Percentiles rank a stretch among this genome's conserved stretches.
phyloP scores from a whole-genome alignment of 2,888 invertebrate genomes.

The Masnerella sp. region DNA sequence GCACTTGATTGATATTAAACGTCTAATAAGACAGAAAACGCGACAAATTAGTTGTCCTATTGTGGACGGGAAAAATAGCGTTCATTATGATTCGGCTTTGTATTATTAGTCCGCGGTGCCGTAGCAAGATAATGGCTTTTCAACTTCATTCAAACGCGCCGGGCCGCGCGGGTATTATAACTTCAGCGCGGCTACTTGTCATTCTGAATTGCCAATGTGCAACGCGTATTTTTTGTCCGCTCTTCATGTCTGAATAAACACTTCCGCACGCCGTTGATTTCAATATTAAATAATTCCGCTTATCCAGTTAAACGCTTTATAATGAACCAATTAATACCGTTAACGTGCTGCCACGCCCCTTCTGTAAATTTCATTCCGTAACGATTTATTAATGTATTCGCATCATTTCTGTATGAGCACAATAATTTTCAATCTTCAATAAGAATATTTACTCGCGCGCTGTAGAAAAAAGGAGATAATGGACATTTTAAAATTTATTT shows the following conservation, averaged over 20 bases:
- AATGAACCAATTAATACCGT: conserved; percentile 26
- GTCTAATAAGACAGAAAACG: conserved; percentile 31
- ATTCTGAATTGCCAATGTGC: conserved; percentile 41
- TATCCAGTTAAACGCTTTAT: conserved; percentile 30
- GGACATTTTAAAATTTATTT: no score
- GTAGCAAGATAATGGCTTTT: conserved; percentile 44
- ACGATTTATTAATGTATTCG: no score
- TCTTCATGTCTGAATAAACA: conserved; percentile 48
- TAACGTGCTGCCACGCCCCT: no score
- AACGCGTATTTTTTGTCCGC: conserved; percentile 38
- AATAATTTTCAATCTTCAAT: no score
- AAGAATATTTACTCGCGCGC: no score
- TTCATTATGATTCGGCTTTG: conserved; percentile 41
- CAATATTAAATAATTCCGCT: conserved; percentile 38
- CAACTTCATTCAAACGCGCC: conserved; percentile 42
- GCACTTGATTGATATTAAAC: conserved; percentile 41
- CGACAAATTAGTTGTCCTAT: conserved; percentile 36
- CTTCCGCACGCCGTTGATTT: conserved; percentile 25
- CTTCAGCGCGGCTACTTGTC: conserved; percentile 32
- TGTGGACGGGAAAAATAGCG: conserved; percentile 34
- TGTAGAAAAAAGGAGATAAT: no score
- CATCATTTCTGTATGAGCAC: no score
- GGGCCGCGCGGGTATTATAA: conserved; percentile 28
- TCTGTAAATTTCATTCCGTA: no score
- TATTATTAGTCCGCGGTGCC: conserved; percentile 40